Evolutionary conservation across 2,888 invertebrate genomes (phyloP).

Genomic region (Calliscelio sp.): DNA sequence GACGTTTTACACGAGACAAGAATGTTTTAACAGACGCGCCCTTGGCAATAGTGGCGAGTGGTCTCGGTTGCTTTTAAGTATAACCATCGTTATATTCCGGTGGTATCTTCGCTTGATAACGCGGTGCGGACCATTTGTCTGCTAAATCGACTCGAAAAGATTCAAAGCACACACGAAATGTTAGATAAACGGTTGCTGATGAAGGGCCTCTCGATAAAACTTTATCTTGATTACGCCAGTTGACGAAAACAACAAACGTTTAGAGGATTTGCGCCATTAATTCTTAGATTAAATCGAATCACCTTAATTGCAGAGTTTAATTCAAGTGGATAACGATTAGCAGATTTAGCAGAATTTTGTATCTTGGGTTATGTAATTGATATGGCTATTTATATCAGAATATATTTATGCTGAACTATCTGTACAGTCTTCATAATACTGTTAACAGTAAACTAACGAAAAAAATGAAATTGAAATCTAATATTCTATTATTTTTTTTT

Average conservation of each 20-base stretch:
- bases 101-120: constrained; percentile 70
- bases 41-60: constrained; percentile 73
- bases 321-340: too few relatives aligned
- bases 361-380: too few relatives aligned
- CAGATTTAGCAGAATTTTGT: too few relatives aligned
- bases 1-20: constrained; percentile 76
- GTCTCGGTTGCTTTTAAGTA: constrained; percentile 80
- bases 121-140: constrained; percentile 72
- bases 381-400: too few relatives aligned
- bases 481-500: too few relatives aligned
- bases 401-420: too few relatives aligned
- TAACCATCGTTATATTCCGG: constrained; percentile 80
- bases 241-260: constrained; percentile 29
- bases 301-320: not conserved
- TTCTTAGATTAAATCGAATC: not conserved
- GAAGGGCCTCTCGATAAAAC: not conserved
- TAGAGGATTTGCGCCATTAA: constrained; percentile 7
- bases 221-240: not conserved
- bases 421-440: too few relatives aligned
- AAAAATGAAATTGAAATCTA: too few relatives aligned
- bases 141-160: constrained; percentile 47
- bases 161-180: constrained; percentile 38
- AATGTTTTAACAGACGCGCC: constrained; percentile 76
- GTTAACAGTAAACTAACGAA: too few relatives aligned
- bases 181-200: constrained; percentile 2